Conservation (phyloP, 2,113 vertebrate genomes). For the Vimba vimba region DNA sequence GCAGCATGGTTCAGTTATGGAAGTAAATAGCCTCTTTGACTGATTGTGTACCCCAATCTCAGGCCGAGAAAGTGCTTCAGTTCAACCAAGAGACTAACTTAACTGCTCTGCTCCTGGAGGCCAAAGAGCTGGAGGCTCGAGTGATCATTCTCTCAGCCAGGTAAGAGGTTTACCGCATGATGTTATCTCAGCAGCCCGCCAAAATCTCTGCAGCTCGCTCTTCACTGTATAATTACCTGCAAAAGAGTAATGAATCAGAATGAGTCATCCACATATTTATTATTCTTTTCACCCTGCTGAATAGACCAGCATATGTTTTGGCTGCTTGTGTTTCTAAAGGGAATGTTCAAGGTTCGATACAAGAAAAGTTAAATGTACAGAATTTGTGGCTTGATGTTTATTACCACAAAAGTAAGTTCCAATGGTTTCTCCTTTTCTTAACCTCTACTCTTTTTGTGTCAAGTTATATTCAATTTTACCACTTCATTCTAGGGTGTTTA, state of each 20-base stretch:
- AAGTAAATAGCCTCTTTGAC: slow-evolving; percentile 72
- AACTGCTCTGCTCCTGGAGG: slow-evolving; percentile 95
- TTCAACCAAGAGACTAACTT: slow-evolving; percentile 98
- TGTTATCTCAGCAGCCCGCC: background rate
- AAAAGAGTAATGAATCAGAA: slow-evolving; percentile 11
- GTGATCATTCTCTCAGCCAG: slow-evolving; percentile 98
- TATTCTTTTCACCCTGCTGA: background rate
- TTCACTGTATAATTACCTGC: background rate
- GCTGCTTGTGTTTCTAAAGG: background rate
- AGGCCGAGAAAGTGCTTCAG: slow-evolving; percentile 99
- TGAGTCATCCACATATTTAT: slow-evolving; percentile 12
- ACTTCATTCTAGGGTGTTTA: too few species aligned
- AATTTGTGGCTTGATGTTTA: background rate
- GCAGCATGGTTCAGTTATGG: slow-evolving; percentile 82
- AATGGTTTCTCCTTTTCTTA: background rate
- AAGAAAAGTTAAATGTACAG: background rate
- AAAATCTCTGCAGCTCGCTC: background rate
- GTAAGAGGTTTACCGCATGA: slow-evolving; percentile 70
- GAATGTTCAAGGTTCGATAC: background rate
- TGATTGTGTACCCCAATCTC: slow-evolving; percentile 82
- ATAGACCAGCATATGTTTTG: slow-evolving; percentile 6
- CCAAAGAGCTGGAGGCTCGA: slow-evolving; percentile 94
- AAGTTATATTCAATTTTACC: background rate
- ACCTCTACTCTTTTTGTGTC: background rate
- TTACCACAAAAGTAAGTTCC: background rate